phyloP scores from a whole-genome alignment of 2,888 invertebrate genomes.

The Dichetophora obliterata region DNA sequence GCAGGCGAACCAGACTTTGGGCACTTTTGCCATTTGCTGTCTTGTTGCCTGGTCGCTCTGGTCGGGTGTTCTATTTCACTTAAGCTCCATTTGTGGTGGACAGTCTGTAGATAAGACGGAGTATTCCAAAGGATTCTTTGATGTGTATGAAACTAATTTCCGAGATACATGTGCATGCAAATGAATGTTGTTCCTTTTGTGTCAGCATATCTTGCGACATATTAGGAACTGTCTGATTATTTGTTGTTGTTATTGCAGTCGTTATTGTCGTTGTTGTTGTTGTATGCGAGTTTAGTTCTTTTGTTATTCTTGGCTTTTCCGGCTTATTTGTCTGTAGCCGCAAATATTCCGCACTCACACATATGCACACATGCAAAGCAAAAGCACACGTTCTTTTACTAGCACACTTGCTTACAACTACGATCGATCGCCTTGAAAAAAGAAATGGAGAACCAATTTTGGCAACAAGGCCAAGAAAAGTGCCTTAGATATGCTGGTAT shows the following conservation, averaged over 20 bases:
- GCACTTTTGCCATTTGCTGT: background rate
- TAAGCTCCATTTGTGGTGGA: conserved; percentile 10
- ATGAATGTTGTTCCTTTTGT: background rate
- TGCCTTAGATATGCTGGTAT: background rate
- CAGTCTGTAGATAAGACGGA: conserved; percentile 15
- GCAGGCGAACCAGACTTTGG: too few species aligned
- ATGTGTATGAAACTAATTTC: conserved; percentile 36
- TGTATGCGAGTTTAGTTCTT: too few species aligned
- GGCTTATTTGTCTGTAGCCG: too few species aligned
- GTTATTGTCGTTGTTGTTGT: conserved; percentile 11
- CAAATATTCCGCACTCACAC: background rate
- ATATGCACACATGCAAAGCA: background rate
- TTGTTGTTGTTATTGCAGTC: conserved; percentile 14
- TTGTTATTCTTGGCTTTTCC: too few species aligned
- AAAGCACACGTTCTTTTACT: background rate
- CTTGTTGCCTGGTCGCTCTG: background rate
- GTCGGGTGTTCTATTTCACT: conserved; percentile 25
- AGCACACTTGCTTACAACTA: background rate
- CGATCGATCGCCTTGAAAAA: background rate
- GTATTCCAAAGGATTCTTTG: conserved; percentile 18
- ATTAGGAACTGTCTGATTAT: conserved; percentile 34
- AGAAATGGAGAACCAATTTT: conserved; percentile 2
- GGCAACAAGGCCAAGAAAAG: conserved; percentile 30
- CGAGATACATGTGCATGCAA: conserved; percentile 15
- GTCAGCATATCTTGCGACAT: conserved; percentile 23